Evolutionary conservation across 2,113 vertebrate species (phyloP), one percentile per base, ranked within the genome.

Genomic region (Blennius ocellaris): DNA sequence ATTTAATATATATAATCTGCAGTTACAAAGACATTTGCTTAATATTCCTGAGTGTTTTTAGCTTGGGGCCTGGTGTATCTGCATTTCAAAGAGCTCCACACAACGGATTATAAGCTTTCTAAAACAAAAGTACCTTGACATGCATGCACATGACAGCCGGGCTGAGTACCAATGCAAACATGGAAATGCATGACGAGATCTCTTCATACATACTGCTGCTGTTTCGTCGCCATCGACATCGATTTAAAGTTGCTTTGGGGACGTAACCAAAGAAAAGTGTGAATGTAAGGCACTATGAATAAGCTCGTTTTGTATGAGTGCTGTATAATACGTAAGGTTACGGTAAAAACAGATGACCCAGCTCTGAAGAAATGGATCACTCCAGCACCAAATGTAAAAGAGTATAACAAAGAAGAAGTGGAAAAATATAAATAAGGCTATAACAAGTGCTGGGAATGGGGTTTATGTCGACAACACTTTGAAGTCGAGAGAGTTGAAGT

Each of bases 251-350:
- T 52, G 79, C 30, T 72, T 55, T 55, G 57, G 12, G 44, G 55
- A 54, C 47, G 62, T 15, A 60, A 40, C 63, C 47, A 60, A 30
- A 78, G 48, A 72, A 58, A 80, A 47, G 14, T 52, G 53, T 73
- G 54, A 81, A 49, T 77, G 58, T 85, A 91, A 92, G 91, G 90
- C 92, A 92, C 89, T 74, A 30, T 80, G 30, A 93, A 94, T 93
- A 94, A 92, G 81, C 76, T 58, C 43, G 30, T 69, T 65, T 9
- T 30, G 16, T 69, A 83, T 16, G 55, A 57, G 62, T 69, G 68
- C 59, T 66, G 51, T 66, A 57, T 56, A 54, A 82, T 73, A 67
- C 63, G 63, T 39, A 65, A 11, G 5, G 38, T 78, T 66, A 5
- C 39, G 47, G 69, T 9, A 17, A 50, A 50, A 21, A 30, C 21